A percentile compares a stretch with the other conserved stretches of the same genome.
These are phyloP conservation scores for Gymnocheta viridis DNA, from an alignment of 2,888 invertebrate species.

Conservation along the genomic window DNA sequence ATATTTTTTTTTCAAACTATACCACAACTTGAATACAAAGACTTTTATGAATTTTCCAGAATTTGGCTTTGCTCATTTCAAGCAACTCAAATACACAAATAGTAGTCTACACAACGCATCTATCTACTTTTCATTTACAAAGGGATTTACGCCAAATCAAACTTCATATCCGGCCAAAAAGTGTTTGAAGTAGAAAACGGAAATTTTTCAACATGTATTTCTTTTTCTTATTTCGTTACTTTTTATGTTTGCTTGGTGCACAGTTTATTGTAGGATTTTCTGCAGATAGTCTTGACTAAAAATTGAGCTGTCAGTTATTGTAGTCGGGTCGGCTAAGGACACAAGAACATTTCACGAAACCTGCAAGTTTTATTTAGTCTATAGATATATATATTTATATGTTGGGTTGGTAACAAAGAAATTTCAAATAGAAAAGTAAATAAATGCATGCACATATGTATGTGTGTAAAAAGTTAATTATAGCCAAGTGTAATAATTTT, in stretches of 20 bases:
- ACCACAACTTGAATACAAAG: slow-evolving; percentile 16
- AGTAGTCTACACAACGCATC: slow-evolving; percentile 57
- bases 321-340: background rate
- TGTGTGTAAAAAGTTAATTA: background rate
- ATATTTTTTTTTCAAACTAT: background rate
- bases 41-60: slow-evolving; percentile 18
- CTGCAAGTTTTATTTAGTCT: background rate
- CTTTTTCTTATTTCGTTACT: background rate
- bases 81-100: slow-evolving; percentile 1
- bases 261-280: slow-evolving; percentile 8
- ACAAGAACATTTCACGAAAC: background rate
- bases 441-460: no score
- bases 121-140: slow-evolving; percentile 70
- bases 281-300: slow-evolving; percentile 25
- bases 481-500: background rate
- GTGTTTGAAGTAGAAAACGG: slow-evolving; percentile 15
- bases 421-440: background rate
- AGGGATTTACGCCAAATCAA: slow-evolving; percentile 71
- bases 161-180: slow-evolving; percentile 66
- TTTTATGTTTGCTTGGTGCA: background rate
- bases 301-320: slow-evolving; percentile 63
- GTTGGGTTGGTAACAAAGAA: background rate
- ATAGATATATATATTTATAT: no score
- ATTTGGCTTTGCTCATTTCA: slow-evolving; percentile 52
- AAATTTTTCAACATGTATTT: slow-evolving; percentile 19